A percentile compares a stretch with the other conserved stretches of the same genome.
Evolutionary conservation across 2,797 vertebrate species (phyloP).

Genomic region (Myotis pilosus): DNA sequence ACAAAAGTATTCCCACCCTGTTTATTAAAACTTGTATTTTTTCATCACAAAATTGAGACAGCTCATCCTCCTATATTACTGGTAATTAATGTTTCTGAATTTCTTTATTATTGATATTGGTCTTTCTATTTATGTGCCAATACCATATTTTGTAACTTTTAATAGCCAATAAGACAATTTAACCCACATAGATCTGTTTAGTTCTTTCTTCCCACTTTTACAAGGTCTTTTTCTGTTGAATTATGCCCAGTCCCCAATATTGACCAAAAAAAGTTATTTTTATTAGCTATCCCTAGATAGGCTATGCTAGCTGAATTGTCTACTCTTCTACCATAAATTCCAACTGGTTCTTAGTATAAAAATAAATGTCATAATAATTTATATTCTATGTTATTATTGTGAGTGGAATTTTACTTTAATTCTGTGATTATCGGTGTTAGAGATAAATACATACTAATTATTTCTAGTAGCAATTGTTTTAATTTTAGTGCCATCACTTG

Average conservation of each 20-base stretch:
- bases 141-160: neutral
- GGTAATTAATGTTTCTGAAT: neutral
- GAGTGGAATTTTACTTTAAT: neutral
- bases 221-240: neutral
- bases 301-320: neutral
- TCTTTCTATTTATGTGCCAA: neutral
- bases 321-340: neutral
- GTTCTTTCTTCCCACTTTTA: neutral
- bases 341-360: neutral
- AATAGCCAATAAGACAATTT: neutral
- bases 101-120: neutral
- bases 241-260: neutral
- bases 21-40: neutral
- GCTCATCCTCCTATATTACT: neutral
- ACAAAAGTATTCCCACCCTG: neutral
- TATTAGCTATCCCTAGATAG: neutral
- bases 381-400: neutral
- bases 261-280: neutral
- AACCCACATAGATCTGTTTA: neutral
- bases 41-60: neutral
- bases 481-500: neutral
- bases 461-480: neutral
- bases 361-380: neutral
- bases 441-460: neutral
- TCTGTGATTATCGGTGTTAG: neutral